phyloP scores from a whole-genome alignment of 2,113 vertebrate species.

The Centropus bengalensis region DNA sequence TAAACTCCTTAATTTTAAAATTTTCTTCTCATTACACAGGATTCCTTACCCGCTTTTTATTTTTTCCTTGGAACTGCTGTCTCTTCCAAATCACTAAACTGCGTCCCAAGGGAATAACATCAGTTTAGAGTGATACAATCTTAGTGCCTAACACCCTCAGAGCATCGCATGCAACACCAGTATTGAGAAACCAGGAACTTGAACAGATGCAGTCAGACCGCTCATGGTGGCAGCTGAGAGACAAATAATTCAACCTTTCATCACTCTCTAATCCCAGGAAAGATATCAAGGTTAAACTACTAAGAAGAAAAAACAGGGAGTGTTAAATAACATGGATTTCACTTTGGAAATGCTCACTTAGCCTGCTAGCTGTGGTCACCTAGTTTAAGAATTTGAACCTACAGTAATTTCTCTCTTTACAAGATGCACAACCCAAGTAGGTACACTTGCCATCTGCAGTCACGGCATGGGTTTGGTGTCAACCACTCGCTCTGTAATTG shows the following conservation, averaged over 20 bases:
- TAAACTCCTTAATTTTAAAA: neutral
- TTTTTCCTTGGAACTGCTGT: neutral
- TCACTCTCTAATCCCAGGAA: slow-evolving; percentile 59
- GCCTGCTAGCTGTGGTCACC: neutral
- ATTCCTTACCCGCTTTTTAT: neutral
- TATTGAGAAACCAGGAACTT: slow-evolving; percentile 52
- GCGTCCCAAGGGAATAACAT: neutral
- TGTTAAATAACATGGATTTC: neutral
- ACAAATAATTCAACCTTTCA: slow-evolving; percentile 66
- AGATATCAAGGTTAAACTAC: slow-evolving; percentile 60
- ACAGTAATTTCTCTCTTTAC: neutral
- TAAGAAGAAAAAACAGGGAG: slow-evolving; percentile 32
- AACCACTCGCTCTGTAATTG: slow-evolving; percentile 37
- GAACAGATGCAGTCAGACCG: slow-evolving; percentile 36
- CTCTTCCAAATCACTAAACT: neutral
- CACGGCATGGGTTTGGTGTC: slow-evolving; percentile 5
- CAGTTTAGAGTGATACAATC: slow-evolving; percentile 14
- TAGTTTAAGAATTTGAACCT: neutral
- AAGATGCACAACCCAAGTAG: neutral
- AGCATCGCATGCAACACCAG: slow-evolving; percentile 6
- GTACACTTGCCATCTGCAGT: neutral
- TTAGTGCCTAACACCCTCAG: slow-evolving; percentile 15
- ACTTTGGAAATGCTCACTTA: slow-evolving; percentile 31
- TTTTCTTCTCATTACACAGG: neutral
- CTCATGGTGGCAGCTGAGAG: slow-evolving; percentile 23